A percentile compares a stretch with the other conserved stretches of the same genome.
Conservation (phyloP, 2,888 invertebrate genomes). For the Caenorhabditis auriculariae region DNA sequence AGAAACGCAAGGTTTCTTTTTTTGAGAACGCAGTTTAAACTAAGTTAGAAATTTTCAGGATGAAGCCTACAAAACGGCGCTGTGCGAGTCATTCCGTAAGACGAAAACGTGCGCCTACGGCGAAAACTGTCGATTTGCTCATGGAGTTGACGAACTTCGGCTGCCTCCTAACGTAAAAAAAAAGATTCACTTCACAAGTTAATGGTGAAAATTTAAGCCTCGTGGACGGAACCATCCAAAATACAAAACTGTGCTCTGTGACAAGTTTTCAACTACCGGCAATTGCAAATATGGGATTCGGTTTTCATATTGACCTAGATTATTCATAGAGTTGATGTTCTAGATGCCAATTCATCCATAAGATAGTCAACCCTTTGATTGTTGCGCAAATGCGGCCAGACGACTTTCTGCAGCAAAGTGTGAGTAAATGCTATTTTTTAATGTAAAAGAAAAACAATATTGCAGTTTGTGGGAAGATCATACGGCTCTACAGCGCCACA, state of each 20-base stretch:
- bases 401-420: no score
- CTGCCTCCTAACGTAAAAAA: slow-evolving; percentile 29
- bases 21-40: neutral
- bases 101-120: slow-evolving; percentile 36
- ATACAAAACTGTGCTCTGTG: slow-evolving; percentile 50
- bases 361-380: slow-evolving; percentile 12
- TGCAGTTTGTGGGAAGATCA: no score
- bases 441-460: no score
- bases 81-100: slow-evolving; percentile 39
- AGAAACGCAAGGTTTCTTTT: slow-evolving; percentile 27
- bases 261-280: slow-evolving; percentile 42
- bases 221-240: slow-evolving; percentile 48
- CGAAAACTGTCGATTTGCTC: slow-evolving; percentile 41
- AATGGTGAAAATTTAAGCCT: slow-evolving; percentile 32
- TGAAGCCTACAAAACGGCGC: slow-evolving; percentile 48
- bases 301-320: neutral
- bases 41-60: slow-evolving; percentile 15
- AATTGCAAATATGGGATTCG: slow-evolving; percentile 34
- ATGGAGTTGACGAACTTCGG: slow-evolving; percentile 38
- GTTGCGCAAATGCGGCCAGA: no score
- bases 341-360: slow-evolving; percentile 41
- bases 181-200: neutral
- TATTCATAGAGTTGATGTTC: neutral
- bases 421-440: no score
- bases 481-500: no score